Conservation (phyloP, 2,888 invertebrate species). For the Mantis religiosa region DNA sequence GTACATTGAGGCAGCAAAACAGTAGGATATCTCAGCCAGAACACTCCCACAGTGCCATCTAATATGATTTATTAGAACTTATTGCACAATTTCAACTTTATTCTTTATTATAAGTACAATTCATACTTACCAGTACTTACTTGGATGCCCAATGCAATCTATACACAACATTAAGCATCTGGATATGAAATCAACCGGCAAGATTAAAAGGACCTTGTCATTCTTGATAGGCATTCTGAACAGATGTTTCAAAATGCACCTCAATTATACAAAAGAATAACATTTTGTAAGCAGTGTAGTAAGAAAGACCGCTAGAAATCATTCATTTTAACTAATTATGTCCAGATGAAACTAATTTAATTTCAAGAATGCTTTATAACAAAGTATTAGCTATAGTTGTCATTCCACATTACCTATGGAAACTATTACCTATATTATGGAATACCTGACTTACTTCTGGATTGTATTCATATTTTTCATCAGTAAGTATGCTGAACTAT, state of each 20-base stretch:
- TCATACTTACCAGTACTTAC: background rate
- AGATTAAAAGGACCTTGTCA: background rate
- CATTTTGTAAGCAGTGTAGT: background rate
- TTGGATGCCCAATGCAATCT: background rate
- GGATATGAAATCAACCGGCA: background rate
- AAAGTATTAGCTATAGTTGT: background rate
- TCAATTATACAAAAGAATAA: background rate
- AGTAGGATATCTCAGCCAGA: slow-evolving; percentile 2
- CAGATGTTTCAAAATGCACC: background rate
- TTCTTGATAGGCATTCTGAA: background rate
- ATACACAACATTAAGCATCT: background rate
- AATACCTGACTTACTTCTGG: background rate
- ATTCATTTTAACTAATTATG: background rate
- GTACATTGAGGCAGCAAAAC: background rate
- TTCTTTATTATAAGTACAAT: background rate
- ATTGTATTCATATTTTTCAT: background rate
- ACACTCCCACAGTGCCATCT: background rate
- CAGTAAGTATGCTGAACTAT: background rate
- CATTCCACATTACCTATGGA: background rate
- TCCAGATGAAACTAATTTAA: background rate
- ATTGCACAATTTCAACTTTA: background rate
- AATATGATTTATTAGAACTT: background rate
- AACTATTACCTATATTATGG: background rate
- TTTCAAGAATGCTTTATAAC: background rate
- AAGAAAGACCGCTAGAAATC: too few species aligned